Percentiles rank a stretch among this genome's conserved stretches.
These are phyloP conservation scores for Leptinotarsa lineolata DNA, from an alignment of 1,140 invertebrate species.

Conservation along the genomic window DNA sequence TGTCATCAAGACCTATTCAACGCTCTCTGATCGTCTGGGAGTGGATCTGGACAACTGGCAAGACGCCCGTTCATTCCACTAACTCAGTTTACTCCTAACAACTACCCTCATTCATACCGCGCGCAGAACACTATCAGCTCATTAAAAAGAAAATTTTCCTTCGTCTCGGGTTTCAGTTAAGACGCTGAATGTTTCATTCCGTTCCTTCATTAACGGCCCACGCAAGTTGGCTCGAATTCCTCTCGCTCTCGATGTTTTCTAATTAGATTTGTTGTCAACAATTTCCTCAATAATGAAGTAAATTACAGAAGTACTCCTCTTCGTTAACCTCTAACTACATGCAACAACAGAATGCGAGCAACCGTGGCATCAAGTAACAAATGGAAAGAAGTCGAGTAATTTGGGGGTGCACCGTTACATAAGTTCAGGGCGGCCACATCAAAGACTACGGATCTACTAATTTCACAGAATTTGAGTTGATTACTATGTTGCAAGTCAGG, in stretches of 20 bases:
- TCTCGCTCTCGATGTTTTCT: background rate
- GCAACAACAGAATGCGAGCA: constrained; percentile 1
- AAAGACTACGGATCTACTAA: background rate
- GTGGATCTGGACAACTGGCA: too few relatives aligned
- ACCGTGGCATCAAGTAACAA: background rate
- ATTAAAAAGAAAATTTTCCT: too few relatives aligned
- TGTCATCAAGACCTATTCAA: too few relatives aligned
- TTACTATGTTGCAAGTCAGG: background rate
- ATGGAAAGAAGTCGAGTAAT: background rate
- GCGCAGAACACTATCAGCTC: too few relatives aligned
- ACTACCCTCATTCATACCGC: too few relatives aligned
- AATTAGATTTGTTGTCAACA: constrained; percentile 8
- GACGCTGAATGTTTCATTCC: background rate
- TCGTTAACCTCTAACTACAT: background rate
- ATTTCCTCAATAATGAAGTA: background rate
- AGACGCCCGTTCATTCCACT: too few relatives aligned
- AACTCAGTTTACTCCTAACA: too few relatives aligned
- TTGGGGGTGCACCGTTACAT: background rate
- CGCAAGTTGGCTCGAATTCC: background rate
- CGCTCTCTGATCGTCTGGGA: too few relatives aligned
- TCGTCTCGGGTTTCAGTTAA: background rate
- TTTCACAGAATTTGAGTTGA: background rate
- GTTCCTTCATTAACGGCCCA: constrained; percentile 5
- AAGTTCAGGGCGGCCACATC: background rate
- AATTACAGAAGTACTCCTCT: background rate